Percentiles rank a stretch among this genome's conserved stretches.
Evolutionary conservation across 2,113 vertebrate genomes (phyloP).

Genomic region (Asarcornis scutulata): DNA sequence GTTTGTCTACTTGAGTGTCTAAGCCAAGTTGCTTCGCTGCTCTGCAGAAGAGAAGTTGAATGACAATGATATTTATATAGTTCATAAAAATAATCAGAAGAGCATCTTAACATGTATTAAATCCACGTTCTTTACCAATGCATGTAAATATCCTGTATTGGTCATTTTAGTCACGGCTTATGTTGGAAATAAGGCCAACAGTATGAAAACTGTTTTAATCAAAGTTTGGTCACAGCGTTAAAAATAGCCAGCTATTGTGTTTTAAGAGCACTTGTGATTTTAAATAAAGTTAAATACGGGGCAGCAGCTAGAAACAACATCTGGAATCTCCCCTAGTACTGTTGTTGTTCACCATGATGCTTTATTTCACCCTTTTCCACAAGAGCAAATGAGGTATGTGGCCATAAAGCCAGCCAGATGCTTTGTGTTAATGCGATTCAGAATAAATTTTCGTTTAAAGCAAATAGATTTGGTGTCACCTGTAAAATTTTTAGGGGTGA

Average conservation of each 20-base stretch:
- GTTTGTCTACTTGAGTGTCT: not conserved
- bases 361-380: not conserved
- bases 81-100: not conserved
- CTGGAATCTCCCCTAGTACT: not conserved
- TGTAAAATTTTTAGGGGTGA: not conserved
- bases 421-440: not conserved
- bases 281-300: not conserved
- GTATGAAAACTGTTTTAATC: not conserved
- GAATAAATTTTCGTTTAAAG: not conserved
- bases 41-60: not conserved
- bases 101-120: not conserved
- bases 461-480: not conserved
- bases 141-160: not conserved
- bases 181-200: not conserved
- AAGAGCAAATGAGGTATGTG: not conserved
- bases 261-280: constrained; percentile 8
- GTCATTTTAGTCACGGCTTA: not conserved
- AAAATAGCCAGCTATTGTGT: not conserved
- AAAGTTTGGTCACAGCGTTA: not conserved
- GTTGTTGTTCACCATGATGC: not conserved
- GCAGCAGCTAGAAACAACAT: not conserved
- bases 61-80: not conserved
- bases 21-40: not conserved
- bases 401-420: not conserved
- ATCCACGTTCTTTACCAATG: not conserved